phyloP scores from a whole-genome alignment of 2,113 vertebrate genomes.

The Macroglossus sobrinus region DNA sequence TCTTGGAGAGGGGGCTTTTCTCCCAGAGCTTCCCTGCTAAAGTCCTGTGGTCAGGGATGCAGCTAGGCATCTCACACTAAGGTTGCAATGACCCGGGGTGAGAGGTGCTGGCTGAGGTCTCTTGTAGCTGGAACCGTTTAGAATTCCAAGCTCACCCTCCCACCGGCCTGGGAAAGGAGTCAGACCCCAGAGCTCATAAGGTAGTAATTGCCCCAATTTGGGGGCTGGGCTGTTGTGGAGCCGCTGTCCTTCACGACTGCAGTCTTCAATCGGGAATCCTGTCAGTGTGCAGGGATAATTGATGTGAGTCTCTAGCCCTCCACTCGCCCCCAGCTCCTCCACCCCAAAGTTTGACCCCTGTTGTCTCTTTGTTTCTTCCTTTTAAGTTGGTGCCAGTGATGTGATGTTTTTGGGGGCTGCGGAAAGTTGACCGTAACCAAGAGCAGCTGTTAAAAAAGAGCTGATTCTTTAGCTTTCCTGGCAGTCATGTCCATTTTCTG shows the following conservation, averaged over 20 bases:
- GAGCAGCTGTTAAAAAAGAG: slow-evolving; percentile 79
- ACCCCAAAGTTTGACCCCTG: slow-evolving; percentile 80
- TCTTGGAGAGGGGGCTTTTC: not conserved
- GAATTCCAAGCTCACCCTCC: slow-evolving; percentile 59
- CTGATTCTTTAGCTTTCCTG: slow-evolving; percentile 78
- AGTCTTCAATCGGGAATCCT: slow-evolving; percentile 77
- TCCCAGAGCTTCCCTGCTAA: not conserved
- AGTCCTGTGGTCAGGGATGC: not conserved
- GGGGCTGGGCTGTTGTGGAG: slow-evolving; percentile 55
- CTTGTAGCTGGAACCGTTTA: slow-evolving; percentile 61
- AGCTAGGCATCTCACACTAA: not conserved
- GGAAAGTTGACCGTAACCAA: slow-evolving; percentile 82
- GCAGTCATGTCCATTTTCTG: slow-evolving; percentile 82
- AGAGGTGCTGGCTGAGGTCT: slow-evolving; percentile 42
- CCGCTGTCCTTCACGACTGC: slow-evolving; percentile 68
- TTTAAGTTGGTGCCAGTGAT: slow-evolving; percentile 82
- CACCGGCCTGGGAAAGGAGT: slow-evolving; percentile 35
- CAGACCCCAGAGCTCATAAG: slow-evolving; percentile 41
- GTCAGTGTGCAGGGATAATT: slow-evolving; percentile 79
- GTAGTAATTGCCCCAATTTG: slow-evolving; percentile 62
- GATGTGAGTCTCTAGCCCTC: slow-evolving; percentile 73
- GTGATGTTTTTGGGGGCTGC: slow-evolving; percentile 80
- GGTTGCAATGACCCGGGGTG: slow-evolving; percentile 40
- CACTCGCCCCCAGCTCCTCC: slow-evolving; percentile 70
- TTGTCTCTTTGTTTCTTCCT: slow-evolving; percentile 83